Conservation (phyloP, 2,797 vertebrate genomes). For the Anguilla megastoma region DNA sequence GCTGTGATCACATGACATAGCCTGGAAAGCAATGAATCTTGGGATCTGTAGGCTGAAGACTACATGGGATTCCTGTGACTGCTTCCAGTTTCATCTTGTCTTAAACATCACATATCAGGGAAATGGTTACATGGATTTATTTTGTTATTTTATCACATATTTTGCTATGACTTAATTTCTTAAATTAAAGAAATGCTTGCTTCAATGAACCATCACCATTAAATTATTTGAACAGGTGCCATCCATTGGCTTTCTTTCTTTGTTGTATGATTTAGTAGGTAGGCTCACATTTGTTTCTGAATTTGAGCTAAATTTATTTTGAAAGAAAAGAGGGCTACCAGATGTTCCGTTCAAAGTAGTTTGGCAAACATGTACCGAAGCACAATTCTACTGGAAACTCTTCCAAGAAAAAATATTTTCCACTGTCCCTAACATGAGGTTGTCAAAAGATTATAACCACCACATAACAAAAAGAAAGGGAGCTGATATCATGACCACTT, state of each 20-base stretch:
- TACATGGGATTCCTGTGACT: background rate
- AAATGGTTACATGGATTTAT: background rate
- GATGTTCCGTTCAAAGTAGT: constrained; percentile 17
- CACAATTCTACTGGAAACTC: constrained; percentile 4
- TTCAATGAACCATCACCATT: background rate
- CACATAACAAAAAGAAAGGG: background rate
- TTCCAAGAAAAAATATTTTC: constrained; percentile 40
- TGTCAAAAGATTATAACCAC: background rate
- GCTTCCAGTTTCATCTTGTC: background rate
- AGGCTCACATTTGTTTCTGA: too few species aligned
- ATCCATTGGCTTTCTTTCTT: too few species aligned
- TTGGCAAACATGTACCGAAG: background rate
- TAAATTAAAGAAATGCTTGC: background rate
- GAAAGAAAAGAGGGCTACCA: constrained; percentile 21
- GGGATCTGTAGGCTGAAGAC: background rate
- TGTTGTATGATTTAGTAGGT: too few species aligned
- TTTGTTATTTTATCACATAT: background rate
- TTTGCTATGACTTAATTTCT: background rate
- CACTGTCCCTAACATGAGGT: constrained; percentile 50
- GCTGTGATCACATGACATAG: constrained; percentile 57
- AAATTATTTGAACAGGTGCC: background rate
- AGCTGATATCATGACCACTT: background rate
- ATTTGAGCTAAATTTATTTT: background rate
- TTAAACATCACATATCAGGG: background rate
- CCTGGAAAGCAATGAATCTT: background rate